A percentile compares a stretch with the other conserved stretches of the same genome.
Conservation (phyloP, 2,113 vertebrate species). For the Rallus limicola region DNA sequence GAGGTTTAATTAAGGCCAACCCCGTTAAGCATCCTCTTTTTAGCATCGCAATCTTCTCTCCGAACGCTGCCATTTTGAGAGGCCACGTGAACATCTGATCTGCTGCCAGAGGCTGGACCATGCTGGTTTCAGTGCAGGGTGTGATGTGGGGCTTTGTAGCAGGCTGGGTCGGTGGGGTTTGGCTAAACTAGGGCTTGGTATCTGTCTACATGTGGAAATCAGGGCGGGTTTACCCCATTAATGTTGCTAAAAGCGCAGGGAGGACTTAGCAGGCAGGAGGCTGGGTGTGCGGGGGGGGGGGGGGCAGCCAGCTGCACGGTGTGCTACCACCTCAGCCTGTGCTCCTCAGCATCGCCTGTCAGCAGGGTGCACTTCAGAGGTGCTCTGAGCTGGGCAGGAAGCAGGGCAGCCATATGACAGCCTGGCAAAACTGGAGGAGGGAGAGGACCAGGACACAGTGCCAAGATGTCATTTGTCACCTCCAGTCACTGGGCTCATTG, state of each 20-base stretch:
- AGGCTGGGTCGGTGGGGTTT: not conserved
- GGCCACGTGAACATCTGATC: not conserved
- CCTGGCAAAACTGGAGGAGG: not conserved
- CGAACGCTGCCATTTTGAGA: not conserved
- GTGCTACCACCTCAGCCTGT: not conserved
- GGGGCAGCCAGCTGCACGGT: not conserved
- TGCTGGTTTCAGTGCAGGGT: not conserved
- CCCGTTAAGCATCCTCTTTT: not conserved
- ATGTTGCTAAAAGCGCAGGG: not conserved
- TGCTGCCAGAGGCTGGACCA: not conserved
- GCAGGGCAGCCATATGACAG: not conserved
- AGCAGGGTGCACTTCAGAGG: not conserved
- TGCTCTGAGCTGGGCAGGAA: not conserved
- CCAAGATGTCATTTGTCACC: not conserved
- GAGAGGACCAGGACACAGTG: not conserved
- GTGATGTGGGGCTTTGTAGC: not conserved
- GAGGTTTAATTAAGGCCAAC: slow-evolving; percentile 13
- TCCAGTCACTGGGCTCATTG: not conserved
- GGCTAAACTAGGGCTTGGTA: not conserved
- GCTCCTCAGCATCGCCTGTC: not conserved
- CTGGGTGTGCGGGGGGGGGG: not conserved
- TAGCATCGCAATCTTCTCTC: not conserved
- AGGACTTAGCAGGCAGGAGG: not conserved
- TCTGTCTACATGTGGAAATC: slow-evolving; percentile 35
- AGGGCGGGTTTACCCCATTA: slow-evolving; percentile 36